Percentiles rank a stretch among this genome's conserved stretches.
These are phyloP conservation scores for Drosophila malerkotliana DNA, from an alignment of 1,140 invertebrate genomes.

Conservation along the genomic window DNA sequence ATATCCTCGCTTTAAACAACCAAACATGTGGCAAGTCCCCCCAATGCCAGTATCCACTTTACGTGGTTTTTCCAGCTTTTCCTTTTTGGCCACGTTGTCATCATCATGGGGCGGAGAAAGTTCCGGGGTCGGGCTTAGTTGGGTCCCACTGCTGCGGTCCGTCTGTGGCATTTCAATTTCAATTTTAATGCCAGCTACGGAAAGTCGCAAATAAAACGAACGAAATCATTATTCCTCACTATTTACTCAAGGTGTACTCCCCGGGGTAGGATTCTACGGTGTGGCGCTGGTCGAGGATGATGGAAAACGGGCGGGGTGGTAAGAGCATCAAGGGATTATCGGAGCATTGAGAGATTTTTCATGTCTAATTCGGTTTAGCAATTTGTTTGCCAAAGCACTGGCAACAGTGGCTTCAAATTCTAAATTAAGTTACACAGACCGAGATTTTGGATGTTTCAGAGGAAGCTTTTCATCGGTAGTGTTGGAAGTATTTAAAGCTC, in stretches of 20 bases:
- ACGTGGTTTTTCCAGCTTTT: slow-evolving; percentile 32
- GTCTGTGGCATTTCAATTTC: slow-evolving; percentile 78
- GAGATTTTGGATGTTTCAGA: too few relatives aligned
- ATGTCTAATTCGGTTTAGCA: slow-evolving; percentile 21
- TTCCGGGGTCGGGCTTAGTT: slow-evolving; percentile 6
- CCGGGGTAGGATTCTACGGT: background rate
- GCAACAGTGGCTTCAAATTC: background rate
- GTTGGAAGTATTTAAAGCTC: background rate
- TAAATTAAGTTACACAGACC: slow-evolving; percentile 2
- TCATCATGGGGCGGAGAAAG: slow-evolving; percentile 40
- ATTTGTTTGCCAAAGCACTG: background rate
- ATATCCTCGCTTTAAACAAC: slow-evolving; percentile 3
- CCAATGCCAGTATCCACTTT: slow-evolving; percentile 42
- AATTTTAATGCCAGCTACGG: slow-evolving; percentile 74
- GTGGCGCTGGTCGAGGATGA: background rate
- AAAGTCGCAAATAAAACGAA: slow-evolving; percentile 72
- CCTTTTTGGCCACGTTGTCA: slow-evolving; percentile 56
- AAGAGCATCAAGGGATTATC: slow-evolving; percentile 17
- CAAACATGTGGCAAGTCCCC: background rate
- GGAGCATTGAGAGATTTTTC: slow-evolving; percentile 13
- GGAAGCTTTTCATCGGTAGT: too few relatives aligned
- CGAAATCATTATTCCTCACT: slow-evolving; percentile 53
- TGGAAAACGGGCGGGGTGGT: background rate
- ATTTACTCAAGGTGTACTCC: slow-evolving; percentile 48
- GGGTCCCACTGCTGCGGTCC: slow-evolving; percentile 50